Conservation (phyloP, 1,140 invertebrate genomes). For the Anoplophora glabripennis region DNA sequence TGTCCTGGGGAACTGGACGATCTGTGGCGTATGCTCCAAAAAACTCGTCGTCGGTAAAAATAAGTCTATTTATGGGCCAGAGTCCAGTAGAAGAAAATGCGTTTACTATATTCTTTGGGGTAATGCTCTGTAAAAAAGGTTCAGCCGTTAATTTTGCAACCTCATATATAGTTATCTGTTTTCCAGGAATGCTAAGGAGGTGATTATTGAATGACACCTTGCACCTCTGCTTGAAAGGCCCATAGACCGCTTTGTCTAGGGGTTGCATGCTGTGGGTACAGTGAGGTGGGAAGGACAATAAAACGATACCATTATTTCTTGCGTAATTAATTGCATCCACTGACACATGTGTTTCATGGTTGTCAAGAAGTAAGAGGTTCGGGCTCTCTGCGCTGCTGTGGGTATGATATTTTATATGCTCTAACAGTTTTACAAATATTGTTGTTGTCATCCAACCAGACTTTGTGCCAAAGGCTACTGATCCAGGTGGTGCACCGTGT, state of each 20-base stretch:
- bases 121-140: constrained; percentile 27
- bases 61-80: constrained; percentile 24
- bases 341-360: constrained; percentile 18
- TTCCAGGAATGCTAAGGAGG: constrained; percentile 36
- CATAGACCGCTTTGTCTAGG: constrained; percentile 43
- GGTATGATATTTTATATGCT: constrained; percentile 23
- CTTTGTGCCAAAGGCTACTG: too few relatives aligned
- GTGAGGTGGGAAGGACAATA: constrained; percentile 44
- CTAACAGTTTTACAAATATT: constrained; percentile 19
- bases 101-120: constrained; percentile 26
- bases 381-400: constrained; percentile 13
- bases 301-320: constrained; percentile 40
- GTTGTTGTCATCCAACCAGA: constrained; percentile 17
- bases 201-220: constrained; percentile 45
- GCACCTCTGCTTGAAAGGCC: constrained; percentile 44
- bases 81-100: constrained; percentile 21
- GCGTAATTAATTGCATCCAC: constrained; percentile 34
- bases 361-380: constrained; percentile 20
- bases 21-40: constrained; percentile 9
- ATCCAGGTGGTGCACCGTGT: too few relatives aligned
- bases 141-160: constrained; percentile 29
- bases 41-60: constrained; percentile 15
- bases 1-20: neutral
- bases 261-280: constrained; percentile 49
- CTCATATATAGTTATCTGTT: constrained; percentile 43